These are phyloP conservation scores for Drosophila siamana DNA, from an alignment of 2,888 invertebrate genomes.

Conservation along the genomic window DNA sequence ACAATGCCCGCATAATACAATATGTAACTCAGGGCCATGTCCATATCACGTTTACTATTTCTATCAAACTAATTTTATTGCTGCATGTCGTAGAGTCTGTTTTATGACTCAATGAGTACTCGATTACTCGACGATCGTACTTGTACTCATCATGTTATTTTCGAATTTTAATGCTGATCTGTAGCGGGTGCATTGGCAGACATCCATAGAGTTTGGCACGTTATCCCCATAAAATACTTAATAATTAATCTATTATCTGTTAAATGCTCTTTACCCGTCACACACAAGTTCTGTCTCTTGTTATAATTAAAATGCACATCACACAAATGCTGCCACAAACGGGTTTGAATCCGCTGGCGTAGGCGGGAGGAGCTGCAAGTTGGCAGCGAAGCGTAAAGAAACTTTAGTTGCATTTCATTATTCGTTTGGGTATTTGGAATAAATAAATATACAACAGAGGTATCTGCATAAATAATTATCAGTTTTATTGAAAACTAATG, in stretches of 20 bases:
- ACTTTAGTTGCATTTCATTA: conserved; percentile 31
- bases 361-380: neutral
- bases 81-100: neutral
- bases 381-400: conserved; percentile 36
- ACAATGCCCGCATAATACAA: conserved; percentile 18
- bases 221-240: conserved; percentile 72
- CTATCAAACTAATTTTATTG: neutral
- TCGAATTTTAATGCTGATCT: conserved; percentile 14
- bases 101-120: conserved; percentile 9
- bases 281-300: conserved; percentile 32
- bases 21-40: conserved; percentile 38
- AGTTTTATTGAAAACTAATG: conserved; percentile 25
- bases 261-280: conserved; percentile 65
- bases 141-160: neutral
- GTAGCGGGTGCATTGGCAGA: neutral
- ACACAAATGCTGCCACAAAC: conserved; percentile 31
- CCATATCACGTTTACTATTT: conserved; percentile 12
- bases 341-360: neutral
- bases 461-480: conserved; percentile 20
- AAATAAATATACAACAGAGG: conserved; percentile 11
- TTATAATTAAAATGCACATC: conserved; percentile 68
- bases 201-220: conserved; percentile 54
- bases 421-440: conserved; percentile 15
- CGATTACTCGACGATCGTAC: neutral
- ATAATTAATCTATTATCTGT: conserved; percentile 70